Evolutionary conservation across 2,888 invertebrate species (phyloP), one percentile per base, ranked within the genome.

Genomic region (Acanthoscelides obtectus): DNA sequence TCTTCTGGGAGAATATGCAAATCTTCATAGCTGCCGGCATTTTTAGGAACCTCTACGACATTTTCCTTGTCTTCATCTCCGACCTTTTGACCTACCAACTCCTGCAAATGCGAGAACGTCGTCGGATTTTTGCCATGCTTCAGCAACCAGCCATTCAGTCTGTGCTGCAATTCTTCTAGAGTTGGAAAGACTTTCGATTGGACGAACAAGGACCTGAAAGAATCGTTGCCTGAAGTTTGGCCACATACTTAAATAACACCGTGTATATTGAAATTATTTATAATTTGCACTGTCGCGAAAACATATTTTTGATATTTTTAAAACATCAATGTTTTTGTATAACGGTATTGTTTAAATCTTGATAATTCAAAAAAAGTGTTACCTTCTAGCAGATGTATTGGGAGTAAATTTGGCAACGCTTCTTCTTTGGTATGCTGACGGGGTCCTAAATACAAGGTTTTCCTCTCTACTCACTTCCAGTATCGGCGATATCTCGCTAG

Each of bases 31-130:
- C 80, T 81, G 1, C 71, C 71, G 77, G 86, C 84, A 74, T 86
- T 87, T 63, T 84, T 84, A 1, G 65, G 65, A 19, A 12, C 5
- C 17, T 25, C 69, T 0, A 87, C 87, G 69, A 87, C 82, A 76
- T 89, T 89, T 73, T 89, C 89, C 76, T 88, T 89, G 77, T 89
- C 85, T 70, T 89, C 88, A 64, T 88, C 88, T 22, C 86, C 84
- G 8, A 70, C 64, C 8, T n/a, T 71, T 0, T 27, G 45, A 8
- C 66, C 20, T 8, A 64, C 64, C 67, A 69, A 69, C 3, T 19
- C 21, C 27, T 68, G 84, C 8, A 73, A 73, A 72, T 70, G 67
- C 22, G 73, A 8, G 20, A 74, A 75, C 4, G 70, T 68, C 20
- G 74, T 67, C 12, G 75, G 21, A 22, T 72, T 88, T 21, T 72